These are phyloP conservation scores for Hepsetus odoe DNA, from an alignment of 2,113 vertebrate genomes.

Conservation along the genomic window DNA sequence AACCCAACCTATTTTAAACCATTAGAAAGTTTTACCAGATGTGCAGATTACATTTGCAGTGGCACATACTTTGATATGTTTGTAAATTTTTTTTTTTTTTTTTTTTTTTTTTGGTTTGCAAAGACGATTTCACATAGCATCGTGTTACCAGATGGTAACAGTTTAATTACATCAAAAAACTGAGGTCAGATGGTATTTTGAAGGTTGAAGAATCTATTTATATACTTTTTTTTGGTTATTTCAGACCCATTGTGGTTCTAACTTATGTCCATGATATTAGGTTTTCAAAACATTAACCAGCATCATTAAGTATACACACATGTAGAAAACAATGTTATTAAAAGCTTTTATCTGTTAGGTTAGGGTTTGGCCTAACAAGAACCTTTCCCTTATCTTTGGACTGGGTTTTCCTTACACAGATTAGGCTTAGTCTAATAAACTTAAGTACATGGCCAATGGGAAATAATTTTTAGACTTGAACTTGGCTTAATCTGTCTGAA, in stretches of 20 bases:
- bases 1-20: slow-evolving; percentile 44
- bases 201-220: slow-evolving; percentile 19
- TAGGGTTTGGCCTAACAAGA: slow-evolving; percentile 8
- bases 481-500: background rate
- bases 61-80: slow-evolving; percentile 4
- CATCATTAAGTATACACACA: slow-evolving; percentile 11
- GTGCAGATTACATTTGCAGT: slow-evolving; percentile 34
- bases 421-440: background rate
- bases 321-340: slow-evolving; percentile 8
- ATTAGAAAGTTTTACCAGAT: slow-evolving; percentile 59
- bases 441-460: background rate
- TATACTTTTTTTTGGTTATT: background rate
- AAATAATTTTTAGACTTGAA: background rate
- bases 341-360: slow-evolving; percentile 15
- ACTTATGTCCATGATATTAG: background rate
- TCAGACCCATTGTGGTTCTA: background rate
- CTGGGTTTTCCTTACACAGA: background rate
- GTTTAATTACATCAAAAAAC: slow-evolving; percentile 34
- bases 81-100: background rate
- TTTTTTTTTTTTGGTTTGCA: no score
- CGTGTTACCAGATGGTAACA: no score
- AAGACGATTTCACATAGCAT: no score
- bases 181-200: slow-evolving; percentile 10
- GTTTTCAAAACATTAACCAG: slow-evolving; percentile 7
- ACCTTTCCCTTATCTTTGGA: background rate